These are phyloP conservation scores for Phylloscopus trochilus DNA, from an alignment of 2,113 vertebrate genomes.

Conservation along the genomic window DNA sequence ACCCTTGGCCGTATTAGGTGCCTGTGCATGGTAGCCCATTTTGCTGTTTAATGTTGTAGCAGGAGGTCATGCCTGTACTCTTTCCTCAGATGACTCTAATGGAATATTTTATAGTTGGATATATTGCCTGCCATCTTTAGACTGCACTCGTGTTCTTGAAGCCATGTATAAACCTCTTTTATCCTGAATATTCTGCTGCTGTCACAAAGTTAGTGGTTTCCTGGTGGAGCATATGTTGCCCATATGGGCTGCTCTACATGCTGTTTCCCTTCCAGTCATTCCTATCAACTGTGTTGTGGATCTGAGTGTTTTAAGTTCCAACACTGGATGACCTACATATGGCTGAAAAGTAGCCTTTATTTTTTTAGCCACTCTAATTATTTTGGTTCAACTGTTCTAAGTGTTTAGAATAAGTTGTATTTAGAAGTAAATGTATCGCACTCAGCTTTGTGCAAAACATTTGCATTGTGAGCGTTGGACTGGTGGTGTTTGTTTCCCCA, in stretches of 20 bases:
- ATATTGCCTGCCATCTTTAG: constrained; percentile 11
- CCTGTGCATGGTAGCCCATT: background rate
- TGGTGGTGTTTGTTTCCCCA: background rate
- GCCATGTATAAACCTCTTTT: background rate
- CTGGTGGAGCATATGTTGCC: constrained; percentile 48
- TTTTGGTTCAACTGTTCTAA: background rate
- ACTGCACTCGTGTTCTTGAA: constrained; percentile 2
- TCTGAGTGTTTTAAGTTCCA: constrained; percentile 20
- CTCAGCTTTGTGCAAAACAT: background rate
- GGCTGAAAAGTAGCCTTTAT: background rate
- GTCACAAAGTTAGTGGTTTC: constrained; percentile 41
- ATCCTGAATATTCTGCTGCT: constrained; percentile 29
- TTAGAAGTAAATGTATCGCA: background rate
- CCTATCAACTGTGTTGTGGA: constrained; percentile 6
- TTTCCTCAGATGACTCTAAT: background rate
- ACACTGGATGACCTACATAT: constrained; percentile 36
- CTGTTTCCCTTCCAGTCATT: constrained; percentile 51
- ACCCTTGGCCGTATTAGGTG: background rate
- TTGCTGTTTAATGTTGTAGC: background rate
- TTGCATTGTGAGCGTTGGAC: background rate
- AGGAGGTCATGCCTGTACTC: background rate
- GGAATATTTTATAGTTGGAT: constrained; percentile 6
- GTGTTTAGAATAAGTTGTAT: background rate
- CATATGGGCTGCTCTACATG: constrained; percentile 60
- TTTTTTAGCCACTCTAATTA: background rate